Evolutionary conservation across 2,888 invertebrate genomes (phyloP), one percentile per base, ranked within the genome.

Genomic region (Dendrolimus houi): DNA sequence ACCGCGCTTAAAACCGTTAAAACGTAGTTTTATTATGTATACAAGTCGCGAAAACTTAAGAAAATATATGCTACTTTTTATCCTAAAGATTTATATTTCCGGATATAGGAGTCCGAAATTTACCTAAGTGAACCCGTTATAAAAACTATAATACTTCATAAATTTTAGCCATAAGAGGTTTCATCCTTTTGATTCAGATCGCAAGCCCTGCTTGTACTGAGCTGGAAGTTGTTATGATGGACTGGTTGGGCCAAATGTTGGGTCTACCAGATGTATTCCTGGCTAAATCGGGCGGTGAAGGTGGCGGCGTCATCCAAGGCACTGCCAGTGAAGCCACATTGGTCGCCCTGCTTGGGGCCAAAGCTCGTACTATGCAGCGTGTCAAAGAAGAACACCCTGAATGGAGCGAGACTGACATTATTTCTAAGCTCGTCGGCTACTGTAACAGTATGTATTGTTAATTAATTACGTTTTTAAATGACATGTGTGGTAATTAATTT

Each of bases 131-230:
- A 17, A 17, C 17, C 17, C 17, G 17, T 17, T 17, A 2, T 17
- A 17, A 29, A 29, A 29, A 29, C 29, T 29, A 29, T 29, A 29
- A 29, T 29, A 29, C 6, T 29, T 29, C 29, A 29, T 29, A 6
- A 29, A 29, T 29, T 29, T 29, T 29, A 6, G 29, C 6, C 6
- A 29, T 29, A 29, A 6, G 29, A 29, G 29, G 29, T 29, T 6
- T 29, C 29, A 0, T 29, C 29, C 29, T 29, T 29, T 29, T 47
- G 47, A 80, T 83, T 54, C 77, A 97, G 97, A 96, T 97, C 64
- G 95, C 98, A 0, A 97, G 97, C 84, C 98, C 98, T 0, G 98
- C 98, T 0, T 98, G 98, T 77, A 98, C 98, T 0, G 98, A 99
- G 81, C 88, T 99, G 59, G 98, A 98, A 86, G 97, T 98, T 1